Evolutionary conservation across 1,140 invertebrate genomes (phyloP).

Genomic region (Pseudomyrmex pallidus): DNA sequence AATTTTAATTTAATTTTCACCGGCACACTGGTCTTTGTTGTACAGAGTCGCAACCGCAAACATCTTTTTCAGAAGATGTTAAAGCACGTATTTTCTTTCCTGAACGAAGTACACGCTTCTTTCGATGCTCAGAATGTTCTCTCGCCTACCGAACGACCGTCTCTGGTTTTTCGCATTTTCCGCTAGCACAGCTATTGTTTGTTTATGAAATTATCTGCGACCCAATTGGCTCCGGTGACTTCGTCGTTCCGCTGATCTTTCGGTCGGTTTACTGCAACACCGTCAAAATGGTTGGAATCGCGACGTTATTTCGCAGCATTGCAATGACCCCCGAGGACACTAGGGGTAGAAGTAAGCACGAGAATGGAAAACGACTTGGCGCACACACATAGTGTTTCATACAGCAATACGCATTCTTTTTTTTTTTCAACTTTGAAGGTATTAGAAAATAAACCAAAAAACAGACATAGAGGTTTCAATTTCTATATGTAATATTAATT

Average conservation of each 20-base stretch:
- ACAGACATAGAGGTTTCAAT: too few species aligned
- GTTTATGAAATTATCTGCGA: conserved; percentile 70
- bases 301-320: conserved; percentile 64
- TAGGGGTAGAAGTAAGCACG: background rate
- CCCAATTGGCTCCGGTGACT: conserved; percentile 74
- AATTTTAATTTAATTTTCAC: conserved; percentile 1
- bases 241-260: conserved; percentile 67
- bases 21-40: background rate
- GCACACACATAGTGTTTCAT: background rate
- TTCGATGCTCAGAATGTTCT: conserved; percentile 3
- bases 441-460: too few species aligned
- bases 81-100: conserved; percentile 30
- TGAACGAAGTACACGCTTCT: background rate
- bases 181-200: conserved; percentile 59
- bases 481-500: too few species aligned
- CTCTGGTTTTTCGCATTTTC: conserved; percentile 46
- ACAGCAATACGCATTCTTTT: background rate
- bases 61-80: conserved; percentile 44
- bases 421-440: too few species aligned
- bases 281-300: conserved; percentile 63
- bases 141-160: conserved; percentile 29
- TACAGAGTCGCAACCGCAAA: conserved; percentile 8
- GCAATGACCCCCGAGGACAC: conserved; percentile 42
- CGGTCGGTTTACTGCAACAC: conserved; percentile 56
- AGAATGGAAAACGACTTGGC: background rate